Evolutionary conservation across 2,113 vertebrate genomes (phyloP).

Genomic region (Otis tarda): DNA sequence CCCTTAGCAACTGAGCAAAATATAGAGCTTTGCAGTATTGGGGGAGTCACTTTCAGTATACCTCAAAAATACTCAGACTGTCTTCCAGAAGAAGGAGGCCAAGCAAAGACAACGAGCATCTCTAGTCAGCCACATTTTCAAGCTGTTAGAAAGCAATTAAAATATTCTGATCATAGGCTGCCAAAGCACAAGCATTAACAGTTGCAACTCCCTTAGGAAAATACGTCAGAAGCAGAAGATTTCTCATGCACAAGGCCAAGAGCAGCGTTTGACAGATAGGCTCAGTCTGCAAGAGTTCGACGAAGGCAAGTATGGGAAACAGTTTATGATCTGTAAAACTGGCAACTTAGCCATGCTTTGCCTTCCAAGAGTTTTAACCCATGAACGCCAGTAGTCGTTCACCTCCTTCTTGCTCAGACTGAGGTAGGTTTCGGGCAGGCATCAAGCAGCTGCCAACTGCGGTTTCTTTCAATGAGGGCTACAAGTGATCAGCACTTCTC

Average conservation of each 20-base stretch:
- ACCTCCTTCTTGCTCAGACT: neutral
- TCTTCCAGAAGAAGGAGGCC: neutral
- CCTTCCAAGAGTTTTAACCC: neutral
- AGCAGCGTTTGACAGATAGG: neutral
- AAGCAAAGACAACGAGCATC: neutral
- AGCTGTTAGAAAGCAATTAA: neutral
- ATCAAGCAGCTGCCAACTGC: accelerated
- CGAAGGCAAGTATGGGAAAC: neutral
- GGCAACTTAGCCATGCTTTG: neutral
- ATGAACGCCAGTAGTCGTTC: neutral
- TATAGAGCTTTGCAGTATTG: accelerated
- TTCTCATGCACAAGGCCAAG: neutral
- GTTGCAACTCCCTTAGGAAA: neutral
- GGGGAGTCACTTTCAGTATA: neutral
- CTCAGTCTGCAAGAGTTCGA: neutral
- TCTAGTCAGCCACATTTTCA: neutral
- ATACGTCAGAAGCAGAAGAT: neutral
- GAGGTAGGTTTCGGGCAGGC: neutral
- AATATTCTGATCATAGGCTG: neutral
- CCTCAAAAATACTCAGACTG: neutral
- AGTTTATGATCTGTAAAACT: neutral
- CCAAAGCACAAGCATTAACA: constrained; percentile 15
- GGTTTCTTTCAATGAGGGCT: neutral
- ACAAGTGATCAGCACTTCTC: neutral
- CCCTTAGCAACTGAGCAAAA: neutral